Evolutionary conservation across 2,888 invertebrate genomes (phyloP).

Genomic region (Bembecia ichneumoniformis): DNA sequence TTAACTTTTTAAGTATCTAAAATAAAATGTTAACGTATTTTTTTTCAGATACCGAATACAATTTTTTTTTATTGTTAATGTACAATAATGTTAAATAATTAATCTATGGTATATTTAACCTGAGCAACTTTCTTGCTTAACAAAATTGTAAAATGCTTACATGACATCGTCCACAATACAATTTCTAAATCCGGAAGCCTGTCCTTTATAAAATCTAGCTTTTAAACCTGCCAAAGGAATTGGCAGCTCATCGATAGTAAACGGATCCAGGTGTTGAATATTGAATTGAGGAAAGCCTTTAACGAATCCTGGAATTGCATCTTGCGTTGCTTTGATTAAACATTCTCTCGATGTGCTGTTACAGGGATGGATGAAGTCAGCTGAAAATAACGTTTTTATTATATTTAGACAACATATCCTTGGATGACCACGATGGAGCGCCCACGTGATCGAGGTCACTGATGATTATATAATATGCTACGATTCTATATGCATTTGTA

Average conservation of each 20-base stretch:
- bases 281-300: conserved; percentile 46
- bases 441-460: neutral
- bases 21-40: no score
- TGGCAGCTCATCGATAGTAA: conserved; percentile 46
- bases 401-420: neutral
- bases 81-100: no score
- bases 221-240: conserved; percentile 49
- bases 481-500: neutral
- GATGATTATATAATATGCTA: neutral
- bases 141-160: conserved; percentile 30
- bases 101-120: no score
- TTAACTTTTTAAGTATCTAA: no score
- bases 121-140: no score
- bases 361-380: conserved; percentile 56
- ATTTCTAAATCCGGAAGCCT: conserved; percentile 50
- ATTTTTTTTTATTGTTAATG: no score
- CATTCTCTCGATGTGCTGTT: conserved; percentile 42
- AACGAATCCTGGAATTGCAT: conserved; percentile 52
- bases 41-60: no score
- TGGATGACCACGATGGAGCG: neutral
- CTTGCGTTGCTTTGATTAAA: conserved; percentile 43
- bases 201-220: conserved; percentile 54
- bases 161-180: conserved; percentile 51
- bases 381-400: conserved; percentile 22
- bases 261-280: conserved; percentile 45